Base-by-base conservation (phyloP, 1,140 invertebrate species). In the Scaptomyza hsui region DNA sequence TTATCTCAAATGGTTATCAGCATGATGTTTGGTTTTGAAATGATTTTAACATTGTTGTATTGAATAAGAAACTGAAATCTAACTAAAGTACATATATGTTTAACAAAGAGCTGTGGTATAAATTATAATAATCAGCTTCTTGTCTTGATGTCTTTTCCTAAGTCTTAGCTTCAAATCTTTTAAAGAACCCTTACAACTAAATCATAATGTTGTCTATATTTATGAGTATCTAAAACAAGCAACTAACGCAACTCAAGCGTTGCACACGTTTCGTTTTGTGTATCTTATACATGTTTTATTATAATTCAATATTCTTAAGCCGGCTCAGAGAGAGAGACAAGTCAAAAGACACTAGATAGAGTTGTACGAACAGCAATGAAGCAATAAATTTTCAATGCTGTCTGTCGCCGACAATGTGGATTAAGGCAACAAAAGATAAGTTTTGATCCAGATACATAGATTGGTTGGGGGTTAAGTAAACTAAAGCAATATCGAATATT, bases 321-420 rank as follows among this genome's bases (percentile, higher is more conserved):
- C 13, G 13, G 9, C 10, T 39, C 13, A 9, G 26, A 9, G 24
- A 26, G 45, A 29, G 18, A 19, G 7, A 0, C 15, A 60, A 19
- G 24, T 16, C 32, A 44, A 9, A 18, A 57, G 24, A 24, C 24
- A 24, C 24, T 37, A 60, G 48, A 80, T 76, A 67, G 67, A 79
- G 76, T 65, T 75, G 76, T 70, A 78, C 16, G 24, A 7, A 15
- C 49, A 73, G 74, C 64, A 69, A 74, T 68, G 41, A 48, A 71
- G 62, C 75, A 69, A 82, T 76, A 76, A 73, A 82, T 74, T 57
- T 75, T 15, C n/a, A 49, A 41, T 45, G 18, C 26, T 62, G 26
- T 44, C 49, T 15, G 42, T 48, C 4, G 19, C 19, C 19, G 60
- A 55, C 61, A 55, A 51, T 45, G 47, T 71, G 52, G 29, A 65